phyloP scores from a whole-genome alignment of 2,888 invertebrate species.

The Anorthoa munda region DNA sequence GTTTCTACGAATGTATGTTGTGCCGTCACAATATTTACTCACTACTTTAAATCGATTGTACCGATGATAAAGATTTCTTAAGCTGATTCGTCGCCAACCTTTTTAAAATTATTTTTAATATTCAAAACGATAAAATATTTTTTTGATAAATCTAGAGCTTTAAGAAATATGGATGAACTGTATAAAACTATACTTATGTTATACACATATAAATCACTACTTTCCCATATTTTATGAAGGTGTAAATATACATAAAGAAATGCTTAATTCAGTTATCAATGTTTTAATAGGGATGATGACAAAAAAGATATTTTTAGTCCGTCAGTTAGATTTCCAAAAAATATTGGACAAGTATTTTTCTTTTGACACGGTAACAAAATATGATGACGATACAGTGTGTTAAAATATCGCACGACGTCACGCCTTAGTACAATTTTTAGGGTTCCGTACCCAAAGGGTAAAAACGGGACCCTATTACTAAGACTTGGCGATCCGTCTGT shows the following conservation, averaged over 20 bases:
- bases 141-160: slow-evolving; percentile 39
- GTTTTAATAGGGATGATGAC: too few relatives aligned
- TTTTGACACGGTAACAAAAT: too few relatives aligned
- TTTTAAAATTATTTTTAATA: slow-evolving; percentile 25
- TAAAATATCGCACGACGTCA: too few relatives aligned
- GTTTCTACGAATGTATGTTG: slow-evolving; percentile 51
- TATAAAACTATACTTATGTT: slow-evolving; percentile 48
- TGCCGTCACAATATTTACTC: slow-evolving; percentile 53
- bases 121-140: slow-evolving; percentile 25
- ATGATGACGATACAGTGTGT: too few relatives aligned
- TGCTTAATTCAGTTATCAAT: slow-evolving; percentile 31
- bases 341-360: too few relatives aligned
- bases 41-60: slow-evolving; percentile 40
- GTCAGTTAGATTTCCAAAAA: too few relatives aligned
- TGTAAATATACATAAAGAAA: slow-evolving; percentile 31
- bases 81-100: slow-evolving; percentile 29
- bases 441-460: too few relatives aligned
- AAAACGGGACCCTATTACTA: too few relatives aligned
- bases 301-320: too few relatives aligned
- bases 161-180: slow-evolving; percentile 32
- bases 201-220: slow-evolving; percentile 67
- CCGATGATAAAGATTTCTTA: slow-evolving; percentile 23
- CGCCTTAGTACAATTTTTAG: too few relatives aligned
- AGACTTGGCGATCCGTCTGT: too few relatives aligned
- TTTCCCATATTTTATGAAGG: slow-evolving; percentile 42